Evolutionary conservation across 2,797 vertebrate species (phyloP), one percentile per base, ranked within the genome.

Genomic region (Buceros bicornis): DNA sequence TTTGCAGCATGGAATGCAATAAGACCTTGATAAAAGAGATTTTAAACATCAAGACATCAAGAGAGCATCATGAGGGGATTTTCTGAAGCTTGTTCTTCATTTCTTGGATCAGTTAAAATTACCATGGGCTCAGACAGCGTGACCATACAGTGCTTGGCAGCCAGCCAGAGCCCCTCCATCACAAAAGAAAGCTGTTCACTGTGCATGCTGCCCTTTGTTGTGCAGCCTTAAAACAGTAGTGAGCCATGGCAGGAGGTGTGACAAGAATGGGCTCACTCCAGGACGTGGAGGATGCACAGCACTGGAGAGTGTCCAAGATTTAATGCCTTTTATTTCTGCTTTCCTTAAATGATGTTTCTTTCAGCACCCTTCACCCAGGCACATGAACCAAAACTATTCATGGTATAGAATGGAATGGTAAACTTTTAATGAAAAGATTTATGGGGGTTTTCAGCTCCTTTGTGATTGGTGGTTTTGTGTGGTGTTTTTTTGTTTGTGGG

Each of bases 381-480:
- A 43, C 22, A 73, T 28, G 67, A 31, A 67, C 19, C 21, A 43
- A 58, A 56, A 61, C 16, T 19, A 24, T 65, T 65, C 14, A 31
- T 8, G 5, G 11, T 6, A 33, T 0, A 0, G 73, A 48, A 48
- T 13, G 0, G 31, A 33, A 33, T 33, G 33, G 33, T 33, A 33
- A 33, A 33, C 33, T 33, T 33, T 33, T 33, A 33, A 33, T 33
- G 33, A 33, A 33, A 33, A 33, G 33, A 33, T 33, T 33, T 33
- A 33, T 33, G 33, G 33, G 42, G 25, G 14, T 31, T 66, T 42
- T 79, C 26, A 43, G 13, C 16, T 61, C 43, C 56, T 73, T 28
- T 35, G 11, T 67, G 16, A 7, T n/a, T 48, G 21, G 14, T 65
- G 3, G 3, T 11, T 42, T 73, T 54, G 43, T 31, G 28, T 43